Evolutionary conservation across 2,113 vertebrate genomes (phyloP), one percentile per base, ranked within the genome.

Genomic region (Nycticryphes semicollaris): DNA sequence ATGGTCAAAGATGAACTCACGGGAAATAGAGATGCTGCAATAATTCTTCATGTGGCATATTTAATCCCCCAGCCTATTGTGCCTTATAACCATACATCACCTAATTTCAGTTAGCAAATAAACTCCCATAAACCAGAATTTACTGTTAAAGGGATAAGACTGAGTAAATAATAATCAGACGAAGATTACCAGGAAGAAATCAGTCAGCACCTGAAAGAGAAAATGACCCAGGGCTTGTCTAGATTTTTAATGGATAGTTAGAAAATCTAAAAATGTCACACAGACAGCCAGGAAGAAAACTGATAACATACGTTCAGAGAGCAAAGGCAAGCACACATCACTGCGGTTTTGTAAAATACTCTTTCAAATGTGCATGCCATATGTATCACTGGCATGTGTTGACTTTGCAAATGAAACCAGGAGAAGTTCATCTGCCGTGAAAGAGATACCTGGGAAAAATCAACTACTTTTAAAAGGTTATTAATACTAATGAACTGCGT

Each of bases 51-150:
- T 10, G 22, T 73, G 41, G 25, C n/a, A 63, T 28, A 66, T 35
- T 70, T 53, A 72, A 62, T 79, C 19, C 73, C 33, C n/a, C 39
- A 86, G 16, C 5, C 28, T 88, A 37, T 64, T 66, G 30, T 93
- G 30, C 11, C 37, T 91, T 82, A n/a, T 70, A 86, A 83, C 30
- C 9, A 12, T 69, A 25, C 13, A 84, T 72, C 48, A 81, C 43
- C 57, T 37, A 50, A 50, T 90, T 90, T 90, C 73, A 79, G 43
- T 64, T 81, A 75, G 48, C 31, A 88, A 89, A 84, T 60, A 88
- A 74, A 35, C 7, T 79, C 47, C 21, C 56, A 35, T 79, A 83
- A 86, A 70, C 37, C 83, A 80, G 23, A 86, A 60, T 72, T 89
- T 84, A 66, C 53, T 84, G 23, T 66, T 87, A 84, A 69, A 78